These are phyloP conservation scores for Typhlichthys eigenmanni DNA, from an alignment of 2,797 vertebrate genomes.

Conservation along the genomic window DNA sequence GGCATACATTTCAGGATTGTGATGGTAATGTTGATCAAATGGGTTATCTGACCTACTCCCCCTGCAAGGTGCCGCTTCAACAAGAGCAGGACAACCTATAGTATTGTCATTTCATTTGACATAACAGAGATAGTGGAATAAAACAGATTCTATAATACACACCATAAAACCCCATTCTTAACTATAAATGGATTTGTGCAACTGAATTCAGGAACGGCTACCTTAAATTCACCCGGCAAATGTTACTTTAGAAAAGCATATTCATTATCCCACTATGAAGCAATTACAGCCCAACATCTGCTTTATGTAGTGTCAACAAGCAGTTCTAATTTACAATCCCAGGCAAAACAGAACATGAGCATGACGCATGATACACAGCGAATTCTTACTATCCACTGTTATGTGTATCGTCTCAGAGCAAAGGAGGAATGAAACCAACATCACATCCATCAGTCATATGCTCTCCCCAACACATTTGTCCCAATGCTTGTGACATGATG, in stretches of 20 bases:
- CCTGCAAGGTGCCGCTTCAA: background rate
- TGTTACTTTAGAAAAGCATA: conserved; percentile 20
- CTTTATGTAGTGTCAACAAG: conserved; percentile 29
- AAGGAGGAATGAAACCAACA: conserved; percentile 2
- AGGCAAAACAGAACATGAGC: conserved; percentile 1
- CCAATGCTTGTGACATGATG: conserved; percentile 27
- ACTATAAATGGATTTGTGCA: no score
- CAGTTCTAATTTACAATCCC: conserved; percentile 20
- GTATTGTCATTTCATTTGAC: conserved; percentile 3
- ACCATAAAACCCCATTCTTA: no score
- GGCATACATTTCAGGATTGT: background rate
- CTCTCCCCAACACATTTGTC: conserved; percentile 36
- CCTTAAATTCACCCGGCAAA: background rate
- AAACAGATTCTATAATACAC: no score
- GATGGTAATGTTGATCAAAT: background rate
- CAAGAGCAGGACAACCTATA: background rate
- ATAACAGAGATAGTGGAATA: no score
- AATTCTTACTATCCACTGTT: background rate
- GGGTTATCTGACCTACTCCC: background rate
- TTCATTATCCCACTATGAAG: conserved; percentile 40
- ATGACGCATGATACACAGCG: background rate
- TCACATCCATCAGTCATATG: conserved; percentile 26
- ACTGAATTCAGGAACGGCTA: background rate
- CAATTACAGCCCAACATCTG: conserved; percentile 56
- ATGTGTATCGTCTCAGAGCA: conserved; percentile 20